Conservation (phyloP, 2,888 invertebrate genomes). For the Epicampocera succincta region DNA sequence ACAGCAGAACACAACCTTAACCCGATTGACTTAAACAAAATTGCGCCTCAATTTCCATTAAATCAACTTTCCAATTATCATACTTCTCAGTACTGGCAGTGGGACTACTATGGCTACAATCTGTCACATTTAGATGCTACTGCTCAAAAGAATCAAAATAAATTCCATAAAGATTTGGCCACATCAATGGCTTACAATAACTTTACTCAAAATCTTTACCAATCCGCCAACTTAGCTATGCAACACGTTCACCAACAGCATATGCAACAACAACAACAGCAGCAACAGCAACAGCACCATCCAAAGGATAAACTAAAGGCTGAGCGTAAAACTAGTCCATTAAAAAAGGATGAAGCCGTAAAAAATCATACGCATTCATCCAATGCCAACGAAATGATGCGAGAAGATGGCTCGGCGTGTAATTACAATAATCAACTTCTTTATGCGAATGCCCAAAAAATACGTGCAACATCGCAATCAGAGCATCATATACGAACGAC, state of each 20-base stretch:
- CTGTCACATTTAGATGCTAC: conserved; percentile 83
- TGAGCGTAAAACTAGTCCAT: conserved; percentile 76
- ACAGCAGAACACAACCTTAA: conserved; percentile 76
- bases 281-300: conserved; percentile 71
- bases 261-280: conserved; percentile 73
- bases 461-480: conserved; percentile 21
- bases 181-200: conserved; percentile 81
- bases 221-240: conserved; percentile 79
- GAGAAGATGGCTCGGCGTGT: conserved; percentile 54
- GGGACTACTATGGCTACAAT: conserved; percentile 85
- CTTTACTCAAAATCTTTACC: conserved; percentile 80
- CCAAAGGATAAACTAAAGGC: conserved; percentile 78
- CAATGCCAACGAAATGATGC: conserved; percentile 49
- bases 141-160: conserved; percentile 84
- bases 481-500: conserved; percentile 64
- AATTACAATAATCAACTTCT: conserved; percentile 57
- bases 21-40: conserved; percentile 83
- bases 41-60: conserved; percentile 85
- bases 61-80: conserved; percentile 87
- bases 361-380: conserved; percentile 65
- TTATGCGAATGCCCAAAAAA: conserved; percentile 59
- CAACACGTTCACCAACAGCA: conserved; percentile 80
- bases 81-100: conserved; percentile 86
- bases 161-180: conserved; percentile 82
- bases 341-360: conserved; percentile 77